Evolutionary conservation across 2,888 invertebrate genomes (phyloP).

Genomic region (Ornithoptera alexandrae): DNA sequence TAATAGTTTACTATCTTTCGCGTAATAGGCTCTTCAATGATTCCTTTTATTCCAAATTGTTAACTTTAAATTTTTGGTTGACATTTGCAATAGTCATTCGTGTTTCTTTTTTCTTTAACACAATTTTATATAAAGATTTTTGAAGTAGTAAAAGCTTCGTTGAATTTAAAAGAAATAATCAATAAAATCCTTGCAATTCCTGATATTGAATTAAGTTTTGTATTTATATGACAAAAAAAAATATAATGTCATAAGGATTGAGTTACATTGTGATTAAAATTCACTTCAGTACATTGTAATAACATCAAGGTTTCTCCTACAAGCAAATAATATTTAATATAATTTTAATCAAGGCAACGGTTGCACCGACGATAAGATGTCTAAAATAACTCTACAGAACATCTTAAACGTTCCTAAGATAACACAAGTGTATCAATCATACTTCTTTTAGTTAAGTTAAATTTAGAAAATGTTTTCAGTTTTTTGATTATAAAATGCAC

Average conservation of each 20-base stretch:
- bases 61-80: too few relatives aligned
- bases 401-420: slow-evolving; percentile 63
- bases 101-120: too few relatives aligned
- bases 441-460: slow-evolving; percentile 10
- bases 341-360: slow-evolving; percentile 61
- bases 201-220: too few relatives aligned
- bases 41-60: too few relatives aligned
- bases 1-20: too few relatives aligned
- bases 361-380: slow-evolving; percentile 68
- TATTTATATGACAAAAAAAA: too few relatives aligned
- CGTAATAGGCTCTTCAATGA: too few relatives aligned
- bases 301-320: slow-evolving; percentile 45
- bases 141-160: too few relatives aligned
- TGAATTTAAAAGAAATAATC: too few relatives aligned
- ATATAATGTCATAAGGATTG: background rate
- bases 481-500: background rate
- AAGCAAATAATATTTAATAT: slow-evolving; percentile 66
- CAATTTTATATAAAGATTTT: too few relatives aligned
- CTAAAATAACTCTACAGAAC: slow-evolving; percentile 71
- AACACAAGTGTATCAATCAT: slow-evolving; percentile 36
- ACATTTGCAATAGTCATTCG: too few relatives aligned
- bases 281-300: background rate
- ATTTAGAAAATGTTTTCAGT: background rate
- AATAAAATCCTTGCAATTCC: too few relatives aligned
- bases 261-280: background rate